phyloP scores from a whole-genome alignment of 1,140 invertebrate species.

The Mactra quadrangularis region DNA sequence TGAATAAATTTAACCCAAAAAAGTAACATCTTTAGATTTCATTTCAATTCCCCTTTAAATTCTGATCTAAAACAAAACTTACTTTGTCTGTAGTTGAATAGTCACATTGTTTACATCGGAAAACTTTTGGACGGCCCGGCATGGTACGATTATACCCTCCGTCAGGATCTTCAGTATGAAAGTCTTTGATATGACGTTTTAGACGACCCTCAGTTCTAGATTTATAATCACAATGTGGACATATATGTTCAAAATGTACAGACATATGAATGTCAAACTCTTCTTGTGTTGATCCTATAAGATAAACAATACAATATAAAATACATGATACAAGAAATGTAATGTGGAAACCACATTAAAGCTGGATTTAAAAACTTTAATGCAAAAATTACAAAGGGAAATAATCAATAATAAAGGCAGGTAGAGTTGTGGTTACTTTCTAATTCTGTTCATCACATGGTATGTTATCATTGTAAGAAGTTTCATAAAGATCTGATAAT shows the following conservation, averaged over 20 bases:
- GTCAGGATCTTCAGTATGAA: constrained; percentile 86
- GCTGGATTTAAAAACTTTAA: too few relatives aligned
- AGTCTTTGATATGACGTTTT: constrained; percentile 86
- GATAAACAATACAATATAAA: not conserved
- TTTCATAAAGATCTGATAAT: too few relatives aligned
- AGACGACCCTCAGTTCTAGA: constrained; percentile 86
- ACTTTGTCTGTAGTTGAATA: constrained; percentile 92
- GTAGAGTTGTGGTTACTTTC: too few relatives aligned
- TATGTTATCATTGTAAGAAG: too few relatives aligned
- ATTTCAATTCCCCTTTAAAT: too few relatives aligned
- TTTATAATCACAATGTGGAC: constrained; percentile 86
- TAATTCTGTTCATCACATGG: too few relatives aligned
- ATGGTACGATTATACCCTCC: constrained; percentile 88
- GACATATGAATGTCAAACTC: constrained; percentile 85
- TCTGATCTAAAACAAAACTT: constrained; percentile 25
- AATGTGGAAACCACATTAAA: too few relatives aligned
- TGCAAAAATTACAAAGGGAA: too few relatives aligned
- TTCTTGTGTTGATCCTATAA: constrained; percentile 74
- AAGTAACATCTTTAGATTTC: too few relatives aligned
- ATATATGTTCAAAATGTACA: constrained; percentile 84
- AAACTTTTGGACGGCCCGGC: constrained; percentile 87
- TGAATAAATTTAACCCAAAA: too few relatives aligned
- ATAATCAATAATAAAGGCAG: too few relatives aligned
- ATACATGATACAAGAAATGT: too few relatives aligned
- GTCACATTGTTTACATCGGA: constrained; percentile 96